phyloP scores from a whole-genome alignment of 2,113 vertebrate genomes.

The Fulica atra region DNA sequence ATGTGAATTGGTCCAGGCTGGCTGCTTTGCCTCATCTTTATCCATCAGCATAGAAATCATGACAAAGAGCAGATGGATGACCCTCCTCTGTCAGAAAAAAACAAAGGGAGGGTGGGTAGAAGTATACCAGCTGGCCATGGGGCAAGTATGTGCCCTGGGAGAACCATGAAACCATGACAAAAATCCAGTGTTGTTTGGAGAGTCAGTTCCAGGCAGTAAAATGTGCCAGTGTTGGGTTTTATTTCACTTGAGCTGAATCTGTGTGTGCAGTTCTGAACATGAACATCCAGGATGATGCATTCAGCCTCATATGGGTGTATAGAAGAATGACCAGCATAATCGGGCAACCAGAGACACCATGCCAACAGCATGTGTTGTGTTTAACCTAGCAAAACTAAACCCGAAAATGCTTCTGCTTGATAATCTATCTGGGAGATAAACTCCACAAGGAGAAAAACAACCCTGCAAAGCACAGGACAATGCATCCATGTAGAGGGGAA shows the following conservation, averaged over 20 bases:
- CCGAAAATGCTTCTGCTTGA: neutral
- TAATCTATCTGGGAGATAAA: neutral
- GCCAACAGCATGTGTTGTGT: neutral
- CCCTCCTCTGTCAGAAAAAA: neutral
- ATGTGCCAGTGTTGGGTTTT: neutral
- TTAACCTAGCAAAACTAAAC: neutral
- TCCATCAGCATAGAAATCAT: neutral
- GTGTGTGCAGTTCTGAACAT: accelerated
- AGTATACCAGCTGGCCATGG: no score
- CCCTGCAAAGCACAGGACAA: neutral
- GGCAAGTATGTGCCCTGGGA: neutral
- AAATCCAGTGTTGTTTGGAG: neutral
- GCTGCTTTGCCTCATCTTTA: neutral
- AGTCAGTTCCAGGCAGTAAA: neutral
- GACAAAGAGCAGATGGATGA: neutral
- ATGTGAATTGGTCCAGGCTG: neutral
- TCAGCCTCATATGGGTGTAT: accelerated
- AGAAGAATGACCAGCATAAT: neutral
- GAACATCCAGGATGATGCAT: neutral
- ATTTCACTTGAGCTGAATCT: neutral
- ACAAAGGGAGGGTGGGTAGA: neutral
- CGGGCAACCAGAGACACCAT: accelerated
- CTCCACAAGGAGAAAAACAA: neutral
- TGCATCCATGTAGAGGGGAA: neutral
- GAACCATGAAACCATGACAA: neutral